Evolutionary conservation across 2,113 vertebrate genomes (phyloP).

Genomic region (Oplegnathus fasciatus): DNA sequence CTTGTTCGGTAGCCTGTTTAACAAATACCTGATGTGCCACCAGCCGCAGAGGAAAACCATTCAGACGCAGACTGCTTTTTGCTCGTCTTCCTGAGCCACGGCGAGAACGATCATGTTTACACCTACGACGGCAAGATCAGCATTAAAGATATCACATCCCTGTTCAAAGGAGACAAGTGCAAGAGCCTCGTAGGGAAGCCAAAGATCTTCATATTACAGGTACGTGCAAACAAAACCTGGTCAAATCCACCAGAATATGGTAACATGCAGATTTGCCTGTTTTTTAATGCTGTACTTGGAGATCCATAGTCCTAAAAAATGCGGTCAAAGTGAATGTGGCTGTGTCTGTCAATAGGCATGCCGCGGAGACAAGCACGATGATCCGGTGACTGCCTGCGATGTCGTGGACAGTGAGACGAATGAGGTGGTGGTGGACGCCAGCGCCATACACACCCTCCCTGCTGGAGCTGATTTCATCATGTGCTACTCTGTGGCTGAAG

Average conservation of each 20-base stretch:
- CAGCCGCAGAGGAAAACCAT: constrained; percentile 87
- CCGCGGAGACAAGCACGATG: constrained; percentile 90
- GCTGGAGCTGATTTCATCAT: constrained; percentile 96
- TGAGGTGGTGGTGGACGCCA: constrained; percentile 88
- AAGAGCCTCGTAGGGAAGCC: constrained; percentile 93
- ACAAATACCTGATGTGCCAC: constrained; percentile 29
- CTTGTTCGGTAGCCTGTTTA: not conserved
- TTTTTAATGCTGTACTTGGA: not conserved
- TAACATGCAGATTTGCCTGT: not conserved
- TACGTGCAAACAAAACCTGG: constrained; percentile 55
- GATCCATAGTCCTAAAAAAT: not conserved
- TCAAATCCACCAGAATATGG: not conserved
- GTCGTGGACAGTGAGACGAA: constrained; percentile 80
- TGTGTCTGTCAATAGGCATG: constrained; percentile 86
- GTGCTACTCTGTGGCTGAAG: constrained; percentile 98
- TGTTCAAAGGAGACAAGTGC: constrained; percentile 94
- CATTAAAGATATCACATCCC: constrained; percentile 85
- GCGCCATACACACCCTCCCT: constrained; percentile 88
- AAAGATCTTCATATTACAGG: constrained; percentile 98
- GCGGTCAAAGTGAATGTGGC: not conserved
- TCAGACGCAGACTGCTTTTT: constrained; percentile 91
- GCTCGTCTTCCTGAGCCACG: constrained; percentile 94
- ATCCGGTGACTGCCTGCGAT: constrained; percentile 85
- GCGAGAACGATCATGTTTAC: constrained; percentile 90
- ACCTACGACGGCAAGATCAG: constrained; percentile 87